Evolutionary conservation across 2,113 vertebrate genomes (phyloP).

Genomic region (Patagioenas fasciata): DNA sequence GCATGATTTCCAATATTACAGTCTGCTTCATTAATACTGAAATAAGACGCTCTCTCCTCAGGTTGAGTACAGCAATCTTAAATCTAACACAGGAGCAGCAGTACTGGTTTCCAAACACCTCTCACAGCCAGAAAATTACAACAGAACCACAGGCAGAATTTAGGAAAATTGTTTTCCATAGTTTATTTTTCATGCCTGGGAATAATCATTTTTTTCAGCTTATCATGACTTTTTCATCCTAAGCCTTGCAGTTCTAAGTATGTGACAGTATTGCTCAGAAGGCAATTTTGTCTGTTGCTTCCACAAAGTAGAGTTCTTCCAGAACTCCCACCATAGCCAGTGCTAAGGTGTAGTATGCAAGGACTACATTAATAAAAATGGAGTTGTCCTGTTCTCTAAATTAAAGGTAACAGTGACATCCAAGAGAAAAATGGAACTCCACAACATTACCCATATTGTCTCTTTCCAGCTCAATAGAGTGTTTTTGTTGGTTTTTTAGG

Average conservation of each 20-base stretch:
- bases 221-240: neutral
- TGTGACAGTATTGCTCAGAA: neutral
- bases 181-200: neutral
- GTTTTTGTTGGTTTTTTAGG: neutral
- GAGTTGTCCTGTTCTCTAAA: neutral
- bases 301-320: neutral
- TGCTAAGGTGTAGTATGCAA: neutral
- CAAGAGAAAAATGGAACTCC: neutral
- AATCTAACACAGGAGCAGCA: neutral
- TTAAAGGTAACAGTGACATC: neutral
- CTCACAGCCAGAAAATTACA: neutral
- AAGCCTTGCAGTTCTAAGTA: neutral
- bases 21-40: neutral
- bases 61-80: neutral
- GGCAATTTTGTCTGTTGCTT: neutral
- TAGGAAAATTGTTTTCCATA: neutral
- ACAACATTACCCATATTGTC: neutral
- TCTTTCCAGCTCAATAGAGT: neutral
- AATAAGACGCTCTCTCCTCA: neutral
- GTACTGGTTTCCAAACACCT: neutral
- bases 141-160: neutral
- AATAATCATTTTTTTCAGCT: neutral
- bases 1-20: neutral
- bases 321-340: neutral
- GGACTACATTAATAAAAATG: neutral